phyloP scores from a whole-genome alignment of 2,888 invertebrate species.

The Dryocosmus kuriphilus region DNA sequence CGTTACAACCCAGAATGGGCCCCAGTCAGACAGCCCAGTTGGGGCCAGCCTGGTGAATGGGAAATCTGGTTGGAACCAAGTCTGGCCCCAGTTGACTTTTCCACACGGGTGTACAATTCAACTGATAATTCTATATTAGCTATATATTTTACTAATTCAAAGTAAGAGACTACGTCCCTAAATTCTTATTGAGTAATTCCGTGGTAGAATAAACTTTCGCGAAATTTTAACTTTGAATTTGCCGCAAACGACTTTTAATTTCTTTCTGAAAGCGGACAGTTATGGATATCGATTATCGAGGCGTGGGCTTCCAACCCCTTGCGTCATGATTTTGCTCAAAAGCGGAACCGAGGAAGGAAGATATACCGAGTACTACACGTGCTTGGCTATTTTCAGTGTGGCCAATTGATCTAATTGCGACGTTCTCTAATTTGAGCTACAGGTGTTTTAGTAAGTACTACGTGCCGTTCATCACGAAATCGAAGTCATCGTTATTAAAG shows the following conservation, averaged over 20 bases:
- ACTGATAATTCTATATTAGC: too few relatives aligned
- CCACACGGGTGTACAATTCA: too few relatives aligned
- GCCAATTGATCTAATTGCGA: slow-evolving; percentile 27
- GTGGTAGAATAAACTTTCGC: neutral
- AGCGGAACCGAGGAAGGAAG: slow-evolving; percentile 3
- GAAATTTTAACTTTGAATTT: neutral
- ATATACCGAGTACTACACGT: slow-evolving; percentile 6
- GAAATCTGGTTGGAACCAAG: too few relatives aligned
- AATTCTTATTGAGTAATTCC: too few relatives aligned
- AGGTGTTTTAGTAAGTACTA: slow-evolving; percentile 32
- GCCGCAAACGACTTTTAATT: slow-evolving; percentile 24
- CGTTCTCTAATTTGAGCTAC: slow-evolving; percentile 41
- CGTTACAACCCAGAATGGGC: too few relatives aligned
- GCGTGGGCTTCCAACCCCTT: slow-evolving; percentile 21
- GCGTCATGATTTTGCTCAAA: slow-evolving; percentile 27
- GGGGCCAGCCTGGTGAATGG: too few relatives aligned
- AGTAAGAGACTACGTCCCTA: too few relatives aligned
- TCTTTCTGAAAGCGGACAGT: slow-evolving; percentile 17
- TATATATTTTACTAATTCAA: too few relatives aligned
- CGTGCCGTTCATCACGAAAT: slow-evolving; percentile 7
- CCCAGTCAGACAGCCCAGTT: too few relatives aligned
- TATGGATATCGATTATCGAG: slow-evolving; percentile 37
- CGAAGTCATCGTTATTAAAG: neutral
- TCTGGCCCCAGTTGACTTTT: too few relatives aligned
- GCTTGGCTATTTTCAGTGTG: slow-evolving; percentile 21